Evolutionary conservation across 2,113 vertebrate species (phyloP).

Genomic region (Callochromis pleurospilus): DNA sequence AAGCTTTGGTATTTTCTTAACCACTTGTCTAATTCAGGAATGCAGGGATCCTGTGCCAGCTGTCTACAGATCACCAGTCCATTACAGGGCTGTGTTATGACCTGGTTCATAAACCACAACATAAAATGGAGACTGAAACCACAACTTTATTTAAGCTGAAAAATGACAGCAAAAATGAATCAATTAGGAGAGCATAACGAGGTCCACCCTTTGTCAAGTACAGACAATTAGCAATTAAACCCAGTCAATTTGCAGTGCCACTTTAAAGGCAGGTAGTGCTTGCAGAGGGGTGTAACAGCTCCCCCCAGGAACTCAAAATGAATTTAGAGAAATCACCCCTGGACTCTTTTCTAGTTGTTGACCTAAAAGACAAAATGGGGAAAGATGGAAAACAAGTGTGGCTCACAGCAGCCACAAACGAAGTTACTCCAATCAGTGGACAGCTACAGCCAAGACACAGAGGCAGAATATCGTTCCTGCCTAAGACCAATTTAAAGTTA

Average conservation of each 20-base stretch:
- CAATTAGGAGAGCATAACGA: not conserved
- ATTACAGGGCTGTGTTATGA: not conserved
- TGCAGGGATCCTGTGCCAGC: not conserved
- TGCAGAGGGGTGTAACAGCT: not conserved
- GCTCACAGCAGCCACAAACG: not conserved
- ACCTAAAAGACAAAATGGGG: not conserved
- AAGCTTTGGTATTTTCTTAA: not conserved
- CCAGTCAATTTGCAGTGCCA: not conserved
- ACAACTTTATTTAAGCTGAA: not conserved
- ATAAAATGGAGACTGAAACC: not conserved
- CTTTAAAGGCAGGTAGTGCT: not conserved
- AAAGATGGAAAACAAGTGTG: not conserved
- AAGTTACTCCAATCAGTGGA: not conserved
- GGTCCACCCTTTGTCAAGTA: not conserved
- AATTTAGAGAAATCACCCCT: not conserved
- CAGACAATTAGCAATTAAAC: not conserved
- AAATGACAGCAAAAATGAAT: not conserved
- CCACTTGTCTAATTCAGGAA: not conserved
- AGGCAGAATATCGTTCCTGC: not conserved
- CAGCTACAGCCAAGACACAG: not conserved
- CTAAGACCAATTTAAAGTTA: not conserved
- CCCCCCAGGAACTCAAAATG: not conserved
- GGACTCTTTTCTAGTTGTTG: not conserved
- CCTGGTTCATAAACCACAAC: not conserved
- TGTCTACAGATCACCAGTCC: not conserved